Base-by-base conservation (phyloP, 2,113 vertebrate genomes). In the Merops nubicus region DNA sequence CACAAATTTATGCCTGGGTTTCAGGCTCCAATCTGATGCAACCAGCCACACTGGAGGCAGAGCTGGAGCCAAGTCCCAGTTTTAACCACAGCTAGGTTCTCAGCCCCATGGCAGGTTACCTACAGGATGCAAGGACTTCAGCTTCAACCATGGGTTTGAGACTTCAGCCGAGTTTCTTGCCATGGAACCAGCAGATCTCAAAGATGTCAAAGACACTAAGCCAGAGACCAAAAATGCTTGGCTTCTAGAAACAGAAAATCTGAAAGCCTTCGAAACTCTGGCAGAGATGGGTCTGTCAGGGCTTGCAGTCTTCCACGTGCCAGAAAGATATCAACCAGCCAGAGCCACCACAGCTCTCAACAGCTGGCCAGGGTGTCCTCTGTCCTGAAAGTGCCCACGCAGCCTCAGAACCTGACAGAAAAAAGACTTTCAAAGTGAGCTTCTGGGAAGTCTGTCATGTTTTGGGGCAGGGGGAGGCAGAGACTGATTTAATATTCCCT, bases 21-120 rank as follows among this genome's bases (percentile, higher is more conserved):
- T 91, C 79, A 83, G 54, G 28, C 75, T 95, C 53, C 53, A 72
- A 93, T 60, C 47, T 88, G 90, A 67, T 94, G n/a, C 72, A 80
- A 77, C 40, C 62, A 92, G 68, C 50, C 82, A 69, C 65, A 86
- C 53, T 63, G 63, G 62, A 90, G 48, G 57, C 65, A 79, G 40
- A 85, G 62, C 22, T 65, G n/a, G 40, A 93, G 42, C 68, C 59
- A 85, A 83, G 63, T 69, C 67, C 45, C 45, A 67, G 36, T 83
- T 86, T 76, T 85, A 88, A 80, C 80, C 78, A 85, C 0, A 0
- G 63, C 62, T 53, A 77, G 64, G 84, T 38, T 81, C 54, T 77
- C 38, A 93, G 72, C 12, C 47, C 51, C 33, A 15, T 70, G 60
- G 76, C 89, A 89, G 11, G 29, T 21, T 86, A 88, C 82, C 92